Percentiles rank a stretch among this genome's conserved stretches.
Conservation (phyloP, 2,113 vertebrate species). For the Ursus arctos region DNA sequence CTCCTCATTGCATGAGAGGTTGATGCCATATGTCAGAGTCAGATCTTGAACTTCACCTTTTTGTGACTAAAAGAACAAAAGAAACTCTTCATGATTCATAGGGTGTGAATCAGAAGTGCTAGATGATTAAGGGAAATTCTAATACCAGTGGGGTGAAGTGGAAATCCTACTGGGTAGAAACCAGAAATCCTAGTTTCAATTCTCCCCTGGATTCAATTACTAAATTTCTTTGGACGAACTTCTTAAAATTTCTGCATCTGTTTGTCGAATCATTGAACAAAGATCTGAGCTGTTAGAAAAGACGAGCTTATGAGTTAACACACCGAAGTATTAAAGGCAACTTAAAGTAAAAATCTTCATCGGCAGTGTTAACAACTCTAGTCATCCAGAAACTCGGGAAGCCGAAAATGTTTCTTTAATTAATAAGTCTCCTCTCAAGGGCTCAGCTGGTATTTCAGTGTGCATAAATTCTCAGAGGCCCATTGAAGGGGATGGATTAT, state of each 20-base stretch:
- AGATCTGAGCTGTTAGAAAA: conserved; percentile 7
- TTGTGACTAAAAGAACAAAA: conserved; percentile 68
- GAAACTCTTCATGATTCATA: conserved; percentile 63
- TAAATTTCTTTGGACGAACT: conserved; percentile 50
- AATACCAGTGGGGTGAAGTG: conserved; percentile 60
- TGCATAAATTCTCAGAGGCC: not conserved
- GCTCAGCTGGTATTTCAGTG: not conserved
- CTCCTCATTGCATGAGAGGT: not conserved
- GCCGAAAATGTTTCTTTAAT: not conserved
- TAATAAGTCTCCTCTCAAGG: not conserved
- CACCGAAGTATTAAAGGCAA: conserved; percentile 45
- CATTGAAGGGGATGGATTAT: not conserved
- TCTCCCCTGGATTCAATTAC: conserved; percentile 34
- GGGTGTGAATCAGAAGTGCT: conserved; percentile 61
- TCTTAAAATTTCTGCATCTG: conserved; percentile 53
- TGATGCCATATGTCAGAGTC: conserved; percentile 2
- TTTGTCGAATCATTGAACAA: conserved; percentile 49
- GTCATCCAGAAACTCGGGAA: not conserved
- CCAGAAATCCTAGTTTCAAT: conserved; percentile 72
- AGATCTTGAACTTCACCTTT: conserved; percentile 73
- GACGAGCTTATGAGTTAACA: not conserved
- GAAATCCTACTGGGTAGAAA: conserved; percentile 68
- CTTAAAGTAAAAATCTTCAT: conserved; percentile 37
- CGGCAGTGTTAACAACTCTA: not conserved
- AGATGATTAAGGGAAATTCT: conserved; percentile 64